These are phyloP conservation scores for Drosophila engyochracea DNA, from an alignment of 2,888 invertebrate genomes.

Conservation along the genomic window DNA sequence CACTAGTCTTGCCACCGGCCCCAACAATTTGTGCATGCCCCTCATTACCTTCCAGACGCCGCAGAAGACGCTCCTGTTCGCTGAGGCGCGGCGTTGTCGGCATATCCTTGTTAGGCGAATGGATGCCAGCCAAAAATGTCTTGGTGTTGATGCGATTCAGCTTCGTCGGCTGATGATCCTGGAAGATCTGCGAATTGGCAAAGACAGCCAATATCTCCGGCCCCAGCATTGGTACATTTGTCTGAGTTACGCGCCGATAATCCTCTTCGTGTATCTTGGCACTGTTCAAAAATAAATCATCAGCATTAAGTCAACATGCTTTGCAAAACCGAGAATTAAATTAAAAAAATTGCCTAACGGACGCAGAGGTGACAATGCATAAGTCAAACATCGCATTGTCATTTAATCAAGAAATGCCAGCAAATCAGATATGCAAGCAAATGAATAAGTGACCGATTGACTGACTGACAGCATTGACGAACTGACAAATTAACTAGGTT, in stretches of 20 bases:
- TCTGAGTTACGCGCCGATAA: constrained; percentile 85
- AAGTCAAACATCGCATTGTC: constrained; percentile 41
- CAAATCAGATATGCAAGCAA: constrained; percentile 19
- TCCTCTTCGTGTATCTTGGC: constrained; percentile 85
- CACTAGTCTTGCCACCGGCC: constrained; percentile 60
- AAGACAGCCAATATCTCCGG: constrained; percentile 85
- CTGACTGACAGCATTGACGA: constrained; percentile 36
- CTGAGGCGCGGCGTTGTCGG: constrained; percentile 81
- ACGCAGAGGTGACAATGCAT: constrained; percentile 25
- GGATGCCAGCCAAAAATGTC: constrained; percentile 81
- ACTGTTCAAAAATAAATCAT: constrained; percentile 50
- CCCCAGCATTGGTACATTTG: constrained; percentile 85
- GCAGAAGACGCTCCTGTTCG: constrained; percentile 84
- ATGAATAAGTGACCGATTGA: constrained; percentile 31
- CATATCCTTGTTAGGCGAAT: constrained; percentile 81
- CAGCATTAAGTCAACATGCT: constrained; percentile 10
- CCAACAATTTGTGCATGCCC: constrained; percentile 49
- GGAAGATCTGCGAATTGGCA: constrained; percentile 85
- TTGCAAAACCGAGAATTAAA: constrained; percentile 9
- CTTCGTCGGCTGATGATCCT: constrained; percentile 85
- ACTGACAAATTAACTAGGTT: constrained; percentile 34
- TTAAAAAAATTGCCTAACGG: neutral
- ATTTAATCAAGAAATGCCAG: constrained; percentile 42
- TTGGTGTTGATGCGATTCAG: constrained; percentile 83
- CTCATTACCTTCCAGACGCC: constrained; percentile 85